These are phyloP conservation scores for Columba livia DNA, from an alignment of 2,113 vertebrate species.

Conservation along the genomic window DNA sequence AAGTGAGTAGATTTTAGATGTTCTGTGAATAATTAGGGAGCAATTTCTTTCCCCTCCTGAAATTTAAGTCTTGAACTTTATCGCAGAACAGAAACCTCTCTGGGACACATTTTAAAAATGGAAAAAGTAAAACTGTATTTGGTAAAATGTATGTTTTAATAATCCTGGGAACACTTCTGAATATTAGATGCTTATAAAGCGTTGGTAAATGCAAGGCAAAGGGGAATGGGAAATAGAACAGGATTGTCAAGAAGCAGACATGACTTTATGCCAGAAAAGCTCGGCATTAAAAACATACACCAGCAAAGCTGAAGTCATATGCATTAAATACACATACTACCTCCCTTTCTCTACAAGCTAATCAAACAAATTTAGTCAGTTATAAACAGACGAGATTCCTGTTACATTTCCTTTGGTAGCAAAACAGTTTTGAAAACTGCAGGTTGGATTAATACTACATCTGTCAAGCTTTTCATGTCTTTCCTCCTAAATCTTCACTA, in stretches of 20 bases:
- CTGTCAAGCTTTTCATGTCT: background rate
- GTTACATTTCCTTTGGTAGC: background rate
- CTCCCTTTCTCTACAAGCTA: background rate
- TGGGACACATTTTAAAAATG: background rate
- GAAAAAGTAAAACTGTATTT: background rate
- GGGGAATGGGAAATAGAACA: background rate
- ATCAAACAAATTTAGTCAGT: background rate
- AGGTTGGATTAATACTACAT: background rate
- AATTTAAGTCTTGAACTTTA: background rate
- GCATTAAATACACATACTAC: background rate
- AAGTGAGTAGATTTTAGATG: background rate
- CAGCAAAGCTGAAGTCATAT: background rate
- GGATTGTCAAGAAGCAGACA: background rate
- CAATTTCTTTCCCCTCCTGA: background rate
- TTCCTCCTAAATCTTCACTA: background rate
- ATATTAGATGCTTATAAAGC: background rate
- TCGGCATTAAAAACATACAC: background rate
- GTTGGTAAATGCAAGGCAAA: background rate
- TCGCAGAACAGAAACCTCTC: background rate
- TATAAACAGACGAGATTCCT: background rate
- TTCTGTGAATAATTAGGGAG: background rate
- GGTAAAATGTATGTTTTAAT: background rate
- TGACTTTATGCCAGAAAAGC: background rate
- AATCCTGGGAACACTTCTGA: background rate
- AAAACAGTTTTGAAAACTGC: background rate